A percentile compares a stretch with the other conserved stretches of the same genome.
Conservation (phyloP, 2,113 vertebrate species). For the Epinephelus moara region DNA sequence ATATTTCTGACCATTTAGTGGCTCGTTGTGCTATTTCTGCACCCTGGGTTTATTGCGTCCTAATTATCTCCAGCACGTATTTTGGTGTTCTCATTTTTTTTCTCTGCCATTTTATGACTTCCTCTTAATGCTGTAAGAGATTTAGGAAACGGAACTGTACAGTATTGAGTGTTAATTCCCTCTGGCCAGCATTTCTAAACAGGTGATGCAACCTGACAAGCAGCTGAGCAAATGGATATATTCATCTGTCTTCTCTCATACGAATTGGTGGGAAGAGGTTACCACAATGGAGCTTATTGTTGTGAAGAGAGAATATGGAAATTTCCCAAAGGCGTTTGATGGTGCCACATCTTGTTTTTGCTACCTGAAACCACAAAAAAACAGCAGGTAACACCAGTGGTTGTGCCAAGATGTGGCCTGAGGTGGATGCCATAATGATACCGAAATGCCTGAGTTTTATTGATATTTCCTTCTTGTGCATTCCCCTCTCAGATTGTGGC, state of each 20-base stretch:
- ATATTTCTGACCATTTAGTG: constrained; percentile 36
- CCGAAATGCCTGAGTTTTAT: not conserved
- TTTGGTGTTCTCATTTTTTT: constrained; percentile 25
- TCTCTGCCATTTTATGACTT: constrained; percentile 33
- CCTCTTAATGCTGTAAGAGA: constrained; percentile 25
- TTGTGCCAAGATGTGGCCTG: constrained; percentile 11
- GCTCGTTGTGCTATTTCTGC: constrained; percentile 40
- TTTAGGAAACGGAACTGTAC: constrained; percentile 24
- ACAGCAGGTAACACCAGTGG: not conserved
- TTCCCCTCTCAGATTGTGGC: not conserved
- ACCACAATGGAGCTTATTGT: not conserved
- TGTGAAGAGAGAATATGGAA: constrained; percentile 2
- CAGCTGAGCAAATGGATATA: not conserved
- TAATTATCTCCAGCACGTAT: constrained; percentile 49
- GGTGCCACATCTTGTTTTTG: not conserved
- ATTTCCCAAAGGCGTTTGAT: not conserved
- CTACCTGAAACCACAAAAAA: not conserved
- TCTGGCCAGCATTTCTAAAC: constrained; percentile 10
- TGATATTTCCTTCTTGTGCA: constrained; percentile 5
- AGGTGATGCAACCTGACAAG: constrained; percentile 5
- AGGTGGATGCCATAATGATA: constrained; percentile 1
- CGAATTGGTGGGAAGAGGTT: not conserved
- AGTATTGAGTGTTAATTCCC: constrained; percentile 5
- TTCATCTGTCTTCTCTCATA: constrained; percentile 15
- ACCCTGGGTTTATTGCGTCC: constrained; percentile 36